Evolutionary conservation across 2,888 invertebrate species (phyloP).

Genomic region (Lasioglossum marginatum): DNA sequence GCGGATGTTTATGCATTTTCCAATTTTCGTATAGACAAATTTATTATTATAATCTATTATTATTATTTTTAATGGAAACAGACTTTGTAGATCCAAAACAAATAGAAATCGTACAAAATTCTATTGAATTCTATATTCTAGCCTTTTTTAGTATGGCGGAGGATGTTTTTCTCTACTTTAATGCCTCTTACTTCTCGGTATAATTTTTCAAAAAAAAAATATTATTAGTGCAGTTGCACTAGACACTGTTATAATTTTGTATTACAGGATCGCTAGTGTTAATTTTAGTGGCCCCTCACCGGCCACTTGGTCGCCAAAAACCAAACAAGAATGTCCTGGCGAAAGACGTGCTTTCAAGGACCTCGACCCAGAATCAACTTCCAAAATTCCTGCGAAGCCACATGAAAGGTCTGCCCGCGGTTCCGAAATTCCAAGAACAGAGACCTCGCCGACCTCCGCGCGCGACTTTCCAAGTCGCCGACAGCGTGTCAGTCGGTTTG

Average conservation of each 20-base stretch:
- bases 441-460: neutral
- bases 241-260: neutral
- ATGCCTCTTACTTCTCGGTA: no score
- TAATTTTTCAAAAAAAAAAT: neutral
- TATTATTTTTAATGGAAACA: no score
- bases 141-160: no score
- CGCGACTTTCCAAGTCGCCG: neutral
- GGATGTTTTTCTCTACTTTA: neutral
- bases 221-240: neutral
- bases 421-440: slow-evolving; percentile 8
- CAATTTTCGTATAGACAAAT: no score
- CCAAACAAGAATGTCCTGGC: neutral
- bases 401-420: neutral
- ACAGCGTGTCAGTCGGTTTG: neutral
- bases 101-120: no score
- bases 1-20: no score
- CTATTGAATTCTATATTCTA: no score
- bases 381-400: slow-evolving; percentile 3
- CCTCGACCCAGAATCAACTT: slow-evolving; percentile 9
- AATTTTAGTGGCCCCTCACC: neutral
- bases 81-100: no score
- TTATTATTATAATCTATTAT: no score
- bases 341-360: neutral
- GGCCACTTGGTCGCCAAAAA: neutral
- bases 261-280: neutral